Conservation (phyloP, 2,888 invertebrate species). For the Lasioglossum oenotherae region DNA sequence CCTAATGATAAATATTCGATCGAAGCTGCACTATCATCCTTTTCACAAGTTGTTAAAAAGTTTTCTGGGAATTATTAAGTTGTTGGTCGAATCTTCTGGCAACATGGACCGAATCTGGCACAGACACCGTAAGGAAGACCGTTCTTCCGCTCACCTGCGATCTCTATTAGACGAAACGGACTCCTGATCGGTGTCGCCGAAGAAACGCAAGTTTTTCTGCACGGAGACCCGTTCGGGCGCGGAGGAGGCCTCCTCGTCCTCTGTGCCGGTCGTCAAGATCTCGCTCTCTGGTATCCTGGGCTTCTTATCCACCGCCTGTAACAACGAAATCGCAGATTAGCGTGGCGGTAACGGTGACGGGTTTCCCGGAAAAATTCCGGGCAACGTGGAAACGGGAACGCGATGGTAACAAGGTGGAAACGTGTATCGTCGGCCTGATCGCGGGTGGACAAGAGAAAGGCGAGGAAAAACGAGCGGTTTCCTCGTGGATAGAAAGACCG, state of each 20-base stretch:
- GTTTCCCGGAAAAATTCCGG: constrained; percentile 4
- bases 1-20: not conserved
- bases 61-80: too few relatives aligned
- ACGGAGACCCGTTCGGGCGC: constrained; percentile 81
- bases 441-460: not conserved
- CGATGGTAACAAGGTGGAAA: not conserved
- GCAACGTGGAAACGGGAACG: not conserved
- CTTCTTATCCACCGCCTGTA: constrained; percentile 81
- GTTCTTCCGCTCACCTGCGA: constrained; percentile 74
- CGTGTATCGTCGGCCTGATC: constrained; percentile 25
- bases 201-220: constrained; percentile 91
- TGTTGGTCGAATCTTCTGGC: not conserved
- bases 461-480: constrained; percentile 2
- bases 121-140: not conserved
- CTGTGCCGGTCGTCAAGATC: constrained; percentile 85
- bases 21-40: not conserved
- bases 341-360: not conserved
- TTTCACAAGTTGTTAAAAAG: too few relatives aligned
- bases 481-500: not conserved
- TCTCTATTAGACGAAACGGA: constrained; percentile 85
- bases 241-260: constrained; percentile 85
- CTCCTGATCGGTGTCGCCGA: constrained; percentile 93
- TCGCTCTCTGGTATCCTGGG: constrained; percentile 82
- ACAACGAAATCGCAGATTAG: constrained; percentile 38
- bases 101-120: not conserved